These are phyloP conservation scores for Lycocerus yunnanus DNA, from an alignment of 2,888 invertebrate genomes.

Conservation along the genomic window DNA sequence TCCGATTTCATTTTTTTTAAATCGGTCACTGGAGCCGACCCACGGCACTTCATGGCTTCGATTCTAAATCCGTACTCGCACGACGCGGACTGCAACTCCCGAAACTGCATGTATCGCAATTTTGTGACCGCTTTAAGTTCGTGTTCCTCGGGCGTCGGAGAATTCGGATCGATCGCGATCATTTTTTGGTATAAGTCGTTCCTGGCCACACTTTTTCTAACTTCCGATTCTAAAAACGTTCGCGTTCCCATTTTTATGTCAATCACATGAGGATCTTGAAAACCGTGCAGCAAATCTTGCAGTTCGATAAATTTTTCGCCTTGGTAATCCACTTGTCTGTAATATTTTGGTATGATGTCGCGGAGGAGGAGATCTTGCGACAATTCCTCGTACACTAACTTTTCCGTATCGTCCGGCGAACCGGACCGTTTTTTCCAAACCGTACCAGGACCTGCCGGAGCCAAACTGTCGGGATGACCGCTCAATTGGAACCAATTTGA, in stretches of 20 bases:
- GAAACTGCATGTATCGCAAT: constrained; percentile 94
- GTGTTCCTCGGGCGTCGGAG: constrained; percentile 86
- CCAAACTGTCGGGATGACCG: constrained; percentile 91
- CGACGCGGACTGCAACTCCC: constrained; percentile 92
- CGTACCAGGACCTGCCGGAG: constrained; percentile 90
- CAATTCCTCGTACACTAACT: constrained; percentile 78
- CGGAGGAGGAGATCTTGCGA: constrained; percentile 73
- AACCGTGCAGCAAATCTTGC: constrained; percentile 90
- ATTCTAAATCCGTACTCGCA: constrained; percentile 93
- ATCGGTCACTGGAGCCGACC: constrained; percentile 82
- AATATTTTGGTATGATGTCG: constrained; percentile 81
- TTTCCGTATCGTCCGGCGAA: constrained; percentile 73
- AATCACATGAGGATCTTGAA: constrained; percentile 92
- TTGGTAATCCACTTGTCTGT: constrained; percentile 78
- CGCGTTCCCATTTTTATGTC: constrained; percentile 97
- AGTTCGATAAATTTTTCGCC: constrained; percentile 90
- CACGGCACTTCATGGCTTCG: constrained; percentile 90
- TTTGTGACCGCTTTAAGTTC: constrained; percentile 86
- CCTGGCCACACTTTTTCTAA: constrained; percentile 82
- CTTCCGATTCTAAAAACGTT: constrained; percentile 95
- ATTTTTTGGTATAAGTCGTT: constrained; percentile 94
- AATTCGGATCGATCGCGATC: constrained; percentile 86
- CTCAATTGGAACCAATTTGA: constrained; percentile 88
- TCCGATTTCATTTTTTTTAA: constrained; percentile 84
- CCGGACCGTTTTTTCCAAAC: constrained; percentile 88